Conservation (phyloP, 2,797 vertebrate genomes). For the Salarias fasciatus region DNA sequence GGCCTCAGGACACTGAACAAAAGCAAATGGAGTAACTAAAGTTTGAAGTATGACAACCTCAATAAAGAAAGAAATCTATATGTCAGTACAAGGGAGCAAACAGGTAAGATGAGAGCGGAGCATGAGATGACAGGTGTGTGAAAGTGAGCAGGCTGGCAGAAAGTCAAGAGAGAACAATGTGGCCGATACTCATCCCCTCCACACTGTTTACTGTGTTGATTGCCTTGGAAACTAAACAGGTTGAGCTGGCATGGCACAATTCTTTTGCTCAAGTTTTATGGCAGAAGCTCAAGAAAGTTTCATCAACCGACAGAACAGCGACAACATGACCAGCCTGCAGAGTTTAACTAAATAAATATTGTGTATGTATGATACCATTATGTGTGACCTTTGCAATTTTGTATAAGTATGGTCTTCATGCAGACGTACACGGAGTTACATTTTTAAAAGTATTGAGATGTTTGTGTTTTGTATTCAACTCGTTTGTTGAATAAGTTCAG, state of each 20-base stretch:
- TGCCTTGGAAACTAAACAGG: constrained; percentile 44
- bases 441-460: too few relatives aligned
- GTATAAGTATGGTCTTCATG: not conserved
- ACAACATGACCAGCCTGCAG: not conserved
- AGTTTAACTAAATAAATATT: constrained; percentile 12
- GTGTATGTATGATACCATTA: not conserved
- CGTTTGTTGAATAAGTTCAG: not conserved
- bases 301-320: constrained; percentile 5
- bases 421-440: not conserved
- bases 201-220: constrained; percentile 8
- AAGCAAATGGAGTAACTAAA: not conserved
- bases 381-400: constrained; percentile 15
- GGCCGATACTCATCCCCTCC: not conserved
- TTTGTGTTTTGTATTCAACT: too few relatives aligned
- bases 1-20: constrained; percentile 2
- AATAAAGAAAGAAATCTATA: not conserved
- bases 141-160: constrained; percentile 4
- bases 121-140: not conserved
- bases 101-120: too few relatives aligned
- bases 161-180: constrained; percentile 5
- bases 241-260: constrained; percentile 6
- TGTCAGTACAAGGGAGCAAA: too few relatives aligned
- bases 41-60: not conserved
- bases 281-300: constrained; percentile 4
- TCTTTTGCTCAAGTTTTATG: constrained; percentile 9